These are phyloP conservation scores for Tyrannus savana DNA, from an alignment of 2,113 vertebrate species.

Conservation along the genomic window DNA sequence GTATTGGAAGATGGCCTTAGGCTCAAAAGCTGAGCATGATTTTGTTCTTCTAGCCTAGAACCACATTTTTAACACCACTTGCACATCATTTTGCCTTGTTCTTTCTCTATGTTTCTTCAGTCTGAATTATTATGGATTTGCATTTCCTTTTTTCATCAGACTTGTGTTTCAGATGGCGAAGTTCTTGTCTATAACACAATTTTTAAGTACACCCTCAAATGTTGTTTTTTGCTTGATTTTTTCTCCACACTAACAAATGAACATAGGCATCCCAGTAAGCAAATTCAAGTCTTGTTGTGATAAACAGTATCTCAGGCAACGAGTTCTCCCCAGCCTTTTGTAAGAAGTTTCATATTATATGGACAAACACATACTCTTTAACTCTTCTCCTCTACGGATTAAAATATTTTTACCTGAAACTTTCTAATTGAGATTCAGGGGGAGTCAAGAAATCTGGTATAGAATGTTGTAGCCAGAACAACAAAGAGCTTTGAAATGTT, in stretches of 20 bases:
- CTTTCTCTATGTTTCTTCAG: background rate
- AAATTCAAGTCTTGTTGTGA: background rate
- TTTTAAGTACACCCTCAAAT: background rate
- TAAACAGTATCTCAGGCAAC: background rate
- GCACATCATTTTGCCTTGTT: background rate
- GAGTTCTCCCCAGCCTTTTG: background rate
- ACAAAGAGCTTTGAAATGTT: background rate
- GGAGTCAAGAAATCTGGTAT: background rate
- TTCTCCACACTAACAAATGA: background rate
- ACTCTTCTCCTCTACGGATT: background rate
- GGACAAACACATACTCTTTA: background rate
- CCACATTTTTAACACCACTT: background rate
- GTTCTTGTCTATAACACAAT: background rate
- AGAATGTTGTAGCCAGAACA: background rate
- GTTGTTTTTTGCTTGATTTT: background rate
- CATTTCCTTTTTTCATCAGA: background rate
- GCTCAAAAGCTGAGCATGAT: background rate
- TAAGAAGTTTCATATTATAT: background rate
- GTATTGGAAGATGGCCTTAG: background rate
- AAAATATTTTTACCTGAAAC: background rate
- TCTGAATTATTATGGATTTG: background rate
- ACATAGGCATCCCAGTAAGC: background rate
- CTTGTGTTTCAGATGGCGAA: background rate
- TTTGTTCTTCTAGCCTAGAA: background rate
- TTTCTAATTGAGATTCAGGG: background rate